Evolutionary conservation across 2,797 vertebrate species (phyloP), one percentile per base, ranked within the genome.

Genomic region (Dallia pectoralis): DNA sequence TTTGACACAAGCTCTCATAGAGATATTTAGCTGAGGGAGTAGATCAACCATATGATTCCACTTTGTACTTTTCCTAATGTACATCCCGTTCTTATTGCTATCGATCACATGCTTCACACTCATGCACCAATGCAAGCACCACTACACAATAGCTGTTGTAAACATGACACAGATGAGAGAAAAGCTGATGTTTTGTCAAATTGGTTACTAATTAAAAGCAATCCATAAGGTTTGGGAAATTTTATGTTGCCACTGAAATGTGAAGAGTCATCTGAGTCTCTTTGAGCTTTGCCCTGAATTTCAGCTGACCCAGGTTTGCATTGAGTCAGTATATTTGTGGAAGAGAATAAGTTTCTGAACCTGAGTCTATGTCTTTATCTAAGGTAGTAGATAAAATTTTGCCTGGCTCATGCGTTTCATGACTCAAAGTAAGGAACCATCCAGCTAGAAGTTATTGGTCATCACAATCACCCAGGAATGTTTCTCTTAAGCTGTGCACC

Each of bases 181-280:
- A 84, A 83, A 75, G 81, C 78, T 84, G 11, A 56, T 71, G 66
- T 71, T 88, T 86, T 77, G 63, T 84, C 70, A 85, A 80, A 75
- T 69, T 70, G 67, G 86, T 85, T 76, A 91, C 85, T 82, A 73
- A 88, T 88, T 63, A 77, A 79, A 68, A 59, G 70, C 63, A 11
- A 69, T 69, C 69, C 64, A 36, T 48, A 19, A 75, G 29, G 69
- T 29, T 18, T 27, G 47, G 53, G 69, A 47, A 11, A 27, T 70
- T 86, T 88, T 90, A 85, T 81, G 40, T 44, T 44, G 40, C 74
- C 65, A 49, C 51, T 47, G 53, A 83, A 44, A 81, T 78, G 71
- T 85, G 51, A 77, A 51, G 56, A 75, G 76, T 84, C 77, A 80
- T 80, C 77, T 74, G 16, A 73, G 30, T 53, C 44, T 48, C 6